Percentiles rank a stretch among this genome's conserved stretches.
phyloP scores from a whole-genome alignment of 2,797 vertebrate genomes.

The Silurus aristotelis region DNA sequence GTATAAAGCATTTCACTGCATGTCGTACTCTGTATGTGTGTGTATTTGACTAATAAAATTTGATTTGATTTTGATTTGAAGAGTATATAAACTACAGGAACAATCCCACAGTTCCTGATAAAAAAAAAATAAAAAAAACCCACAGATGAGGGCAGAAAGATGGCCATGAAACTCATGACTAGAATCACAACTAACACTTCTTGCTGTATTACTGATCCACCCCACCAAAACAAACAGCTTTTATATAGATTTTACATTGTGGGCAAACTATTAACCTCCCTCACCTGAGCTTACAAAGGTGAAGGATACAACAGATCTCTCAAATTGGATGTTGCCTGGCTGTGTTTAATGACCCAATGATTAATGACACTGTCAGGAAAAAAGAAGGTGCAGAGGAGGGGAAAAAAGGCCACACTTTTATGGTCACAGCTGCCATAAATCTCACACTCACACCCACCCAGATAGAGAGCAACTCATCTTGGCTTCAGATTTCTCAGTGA shows the following conservation, averaged over 20 bases:
- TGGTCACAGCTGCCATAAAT: slow-evolving; percentile 43
- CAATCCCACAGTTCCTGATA: background rate
- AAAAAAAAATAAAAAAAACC: background rate
- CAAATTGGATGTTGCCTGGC: slow-evolving; percentile 31
- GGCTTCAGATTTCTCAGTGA: slow-evolving; percentile 6
- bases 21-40: no score
- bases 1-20: no score
- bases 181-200: background rate
- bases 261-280: slow-evolving; percentile 28
- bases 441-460: slow-evolving; percentile 30
- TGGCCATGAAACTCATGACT: background rate
- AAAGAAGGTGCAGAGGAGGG: slow-evolving; percentile 7
- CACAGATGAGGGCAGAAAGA: background rate
- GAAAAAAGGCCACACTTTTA: slow-evolving; percentile 56
- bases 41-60: no score
- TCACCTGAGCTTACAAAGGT: slow-evolving; percentile 25
- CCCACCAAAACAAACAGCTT: background rate
- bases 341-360: slow-evolving; percentile 38
- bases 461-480: slow-evolving; percentile 9
- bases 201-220: background rate
- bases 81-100: background rate
- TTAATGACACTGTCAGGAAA: slow-evolving; percentile 37
- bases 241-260: background rate
- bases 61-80: background rate
- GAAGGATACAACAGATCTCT: slow-evolving; percentile 39